These are phyloP conservation scores for Leptinotarsa lineolata DNA, from an alignment of 1,140 invertebrate species.

Conservation along the genomic window DNA sequence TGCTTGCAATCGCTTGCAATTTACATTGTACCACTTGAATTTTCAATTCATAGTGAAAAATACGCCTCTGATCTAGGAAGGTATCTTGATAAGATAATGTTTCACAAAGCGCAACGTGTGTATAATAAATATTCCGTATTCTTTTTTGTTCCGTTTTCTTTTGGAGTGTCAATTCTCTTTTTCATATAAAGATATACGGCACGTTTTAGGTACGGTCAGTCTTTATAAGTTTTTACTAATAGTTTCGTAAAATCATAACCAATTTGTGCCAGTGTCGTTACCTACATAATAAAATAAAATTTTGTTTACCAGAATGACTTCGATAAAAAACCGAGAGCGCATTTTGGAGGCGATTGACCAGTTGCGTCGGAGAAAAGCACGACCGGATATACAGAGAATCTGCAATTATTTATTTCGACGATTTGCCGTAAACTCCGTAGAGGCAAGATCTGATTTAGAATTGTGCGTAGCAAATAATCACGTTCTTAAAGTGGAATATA, in stretches of 20 bases:
- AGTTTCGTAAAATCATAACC: neutral
- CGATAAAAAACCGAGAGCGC: conserved; percentile 69
- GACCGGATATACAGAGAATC: conserved; percentile 81
- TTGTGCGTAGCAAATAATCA: conserved; percentile 74
- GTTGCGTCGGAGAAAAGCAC: conserved; percentile 77
- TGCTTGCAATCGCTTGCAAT: conserved; percentile 18
- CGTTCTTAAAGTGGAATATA: conserved; percentile 84
- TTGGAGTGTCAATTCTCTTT: neutral
- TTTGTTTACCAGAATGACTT: conserved; percentile 42
- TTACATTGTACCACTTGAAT: neutral
- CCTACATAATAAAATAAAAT: neutral
- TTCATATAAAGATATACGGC: neutral
- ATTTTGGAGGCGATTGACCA: conserved; percentile 86
- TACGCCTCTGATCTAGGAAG: conserved; percentile 10
- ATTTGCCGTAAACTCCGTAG: conserved; percentile 70
- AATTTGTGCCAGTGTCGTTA: neutral
- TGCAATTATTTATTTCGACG: conserved; percentile 78
- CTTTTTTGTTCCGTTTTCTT: conserved; percentile 18
- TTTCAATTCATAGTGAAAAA: neutral
- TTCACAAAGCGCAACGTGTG: conserved; percentile 20
- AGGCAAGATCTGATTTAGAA: conserved; percentile 75
- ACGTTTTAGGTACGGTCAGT: neutral
- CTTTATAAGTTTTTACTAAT: neutral
- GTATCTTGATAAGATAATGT: conserved; percentile 24
- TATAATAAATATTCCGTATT: conserved; percentile 14